Percentiles rank a stretch among this genome's conserved stretches.
Conservation (phyloP, 1,140 invertebrate genomes). For the Vanessa atalanta region DNA sequence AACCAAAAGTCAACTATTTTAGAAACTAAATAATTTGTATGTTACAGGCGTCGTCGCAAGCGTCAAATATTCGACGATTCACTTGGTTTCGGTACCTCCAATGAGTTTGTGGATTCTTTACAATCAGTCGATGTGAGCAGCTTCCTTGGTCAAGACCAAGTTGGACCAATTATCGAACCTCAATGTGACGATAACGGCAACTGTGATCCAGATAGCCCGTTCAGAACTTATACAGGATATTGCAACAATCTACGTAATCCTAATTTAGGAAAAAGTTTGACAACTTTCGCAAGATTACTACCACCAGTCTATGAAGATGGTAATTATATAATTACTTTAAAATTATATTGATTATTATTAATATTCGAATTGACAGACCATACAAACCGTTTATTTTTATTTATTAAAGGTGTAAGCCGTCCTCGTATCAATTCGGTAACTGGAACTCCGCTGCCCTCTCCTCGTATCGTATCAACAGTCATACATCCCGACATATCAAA, state of each 20-base stretch:
- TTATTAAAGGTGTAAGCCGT: constrained; percentile 84
- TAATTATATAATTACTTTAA: constrained; percentile 42
- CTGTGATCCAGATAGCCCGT: constrained; percentile 91
- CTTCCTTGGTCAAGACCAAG: constrained; percentile 77
- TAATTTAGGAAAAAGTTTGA: constrained; percentile 90
- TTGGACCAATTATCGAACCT: constrained; percentile 78
- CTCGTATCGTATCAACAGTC: constrained; percentile 90
- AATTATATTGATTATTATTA: background rate
- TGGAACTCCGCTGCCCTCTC: constrained; percentile 88
- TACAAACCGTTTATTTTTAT: constrained; percentile 21
- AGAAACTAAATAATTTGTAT: background rate
- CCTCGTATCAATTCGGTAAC: constrained; percentile 87
- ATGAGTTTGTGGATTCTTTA: constrained; percentile 86
- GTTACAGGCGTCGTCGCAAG: constrained; percentile 81
- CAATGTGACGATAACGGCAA: constrained; percentile 85
- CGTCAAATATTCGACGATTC: constrained; percentile 88
- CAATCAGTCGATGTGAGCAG: constrained; percentile 88
- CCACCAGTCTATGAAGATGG: constrained; percentile 95
- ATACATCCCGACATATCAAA: constrained; percentile 95
- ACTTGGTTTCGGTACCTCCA: constrained; percentile 83
- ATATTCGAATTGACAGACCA: constrained; percentile 3
- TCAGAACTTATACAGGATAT: constrained; percentile 91
- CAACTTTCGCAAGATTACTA: constrained; percentile 91
- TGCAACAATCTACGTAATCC: constrained; percentile 96
- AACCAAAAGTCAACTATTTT: background rate